phyloP scores from a whole-genome alignment of 2,888 invertebrate genomes.

The Diarsia dahlii region DNA sequence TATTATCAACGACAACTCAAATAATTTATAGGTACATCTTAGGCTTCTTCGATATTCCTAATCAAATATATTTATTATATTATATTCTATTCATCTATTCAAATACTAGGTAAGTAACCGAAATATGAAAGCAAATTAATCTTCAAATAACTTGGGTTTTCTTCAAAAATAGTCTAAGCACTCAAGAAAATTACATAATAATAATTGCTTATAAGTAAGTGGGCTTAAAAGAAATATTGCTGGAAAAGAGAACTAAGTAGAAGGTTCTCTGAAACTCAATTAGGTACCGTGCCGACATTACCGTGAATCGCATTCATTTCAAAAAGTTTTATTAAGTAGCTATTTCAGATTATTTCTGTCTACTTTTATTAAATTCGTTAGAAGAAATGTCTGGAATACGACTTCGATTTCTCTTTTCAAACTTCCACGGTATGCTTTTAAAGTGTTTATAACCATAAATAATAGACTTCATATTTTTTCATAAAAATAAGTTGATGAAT shows the following conservation, averaged over 20 bases:
- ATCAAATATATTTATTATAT: not conserved
- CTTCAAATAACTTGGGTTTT: not conserved
- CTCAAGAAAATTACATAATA: conserved; percentile 37
- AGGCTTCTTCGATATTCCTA: not conserved
- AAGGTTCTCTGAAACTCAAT: conserved; percentile 33
- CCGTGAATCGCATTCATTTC: conserved; percentile 27
- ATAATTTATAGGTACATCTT: not conserved
- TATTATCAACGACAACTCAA: not conserved
- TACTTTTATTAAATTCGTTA: not conserved
- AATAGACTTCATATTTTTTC: not conserved
- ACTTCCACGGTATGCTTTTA: not conserved
- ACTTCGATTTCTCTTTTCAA: not conserved
- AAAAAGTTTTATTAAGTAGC: conserved; percentile 29
- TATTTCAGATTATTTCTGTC: not conserved
- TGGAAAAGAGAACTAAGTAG: not conserved
- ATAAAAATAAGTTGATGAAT: not conserved
- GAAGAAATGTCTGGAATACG: not conserved
- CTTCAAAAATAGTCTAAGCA: conserved; percentile 2
- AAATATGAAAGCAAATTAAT: conserved; percentile 21
- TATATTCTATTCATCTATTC: not conserved
- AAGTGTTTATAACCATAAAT: not conserved
- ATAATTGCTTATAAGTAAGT: conserved; percentile 39
- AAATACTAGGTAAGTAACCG: not conserved
- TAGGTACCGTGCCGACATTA: conserved; percentile 13
- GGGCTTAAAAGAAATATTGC: conserved; percentile 29